These are phyloP conservation scores for Neolamprologus hecqui DNA, from an alignment of 2,113 vertebrate genomes.

Conservation along the genomic window DNA sequence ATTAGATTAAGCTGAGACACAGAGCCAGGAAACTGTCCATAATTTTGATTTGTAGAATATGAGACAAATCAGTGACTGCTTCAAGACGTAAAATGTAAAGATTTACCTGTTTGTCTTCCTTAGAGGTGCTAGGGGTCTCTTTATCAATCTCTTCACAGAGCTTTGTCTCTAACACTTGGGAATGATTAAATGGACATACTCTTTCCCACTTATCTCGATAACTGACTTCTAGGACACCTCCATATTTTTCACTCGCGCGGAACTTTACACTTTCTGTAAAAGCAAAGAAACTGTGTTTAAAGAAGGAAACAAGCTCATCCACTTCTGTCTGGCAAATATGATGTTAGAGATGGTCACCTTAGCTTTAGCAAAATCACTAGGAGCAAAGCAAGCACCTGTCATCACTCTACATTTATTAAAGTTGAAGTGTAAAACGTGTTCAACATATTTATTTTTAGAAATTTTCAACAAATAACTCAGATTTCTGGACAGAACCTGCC, in stretches of 20 bases:
- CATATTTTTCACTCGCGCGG: rapidly evolving
- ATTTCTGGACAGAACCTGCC: not conserved
- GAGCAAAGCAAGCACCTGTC: not conserved
- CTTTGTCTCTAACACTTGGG: too few relatives aligned
- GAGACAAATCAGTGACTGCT: rapidly evolving
- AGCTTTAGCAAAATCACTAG: not conserved
- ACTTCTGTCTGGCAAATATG: not conserved
- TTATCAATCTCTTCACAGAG: rapidly evolving
- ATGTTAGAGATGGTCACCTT: not conserved
- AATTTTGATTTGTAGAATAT: not conserved
- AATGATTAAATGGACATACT: rapidly evolving
- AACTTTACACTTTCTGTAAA: not conserved
- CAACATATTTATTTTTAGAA: rapidly evolving
- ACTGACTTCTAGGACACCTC: too few relatives aligned
- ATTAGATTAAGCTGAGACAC: not conserved
- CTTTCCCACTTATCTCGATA: too few relatives aligned
- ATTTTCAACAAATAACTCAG: rapidly evolving
- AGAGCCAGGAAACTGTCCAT: not conserved
- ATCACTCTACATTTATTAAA: not conserved
- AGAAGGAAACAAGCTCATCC: not conserved
- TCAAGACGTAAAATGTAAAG: rapidly evolving
- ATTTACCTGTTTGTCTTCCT: rapidly evolving
- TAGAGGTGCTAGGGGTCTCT: rapidly evolving
- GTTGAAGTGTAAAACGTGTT: not conserved
- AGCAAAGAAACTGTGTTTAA: not conserved